Conservation (phyloP, 2,888 invertebrate genomes). For the Protodeltote pygarga region DNA sequence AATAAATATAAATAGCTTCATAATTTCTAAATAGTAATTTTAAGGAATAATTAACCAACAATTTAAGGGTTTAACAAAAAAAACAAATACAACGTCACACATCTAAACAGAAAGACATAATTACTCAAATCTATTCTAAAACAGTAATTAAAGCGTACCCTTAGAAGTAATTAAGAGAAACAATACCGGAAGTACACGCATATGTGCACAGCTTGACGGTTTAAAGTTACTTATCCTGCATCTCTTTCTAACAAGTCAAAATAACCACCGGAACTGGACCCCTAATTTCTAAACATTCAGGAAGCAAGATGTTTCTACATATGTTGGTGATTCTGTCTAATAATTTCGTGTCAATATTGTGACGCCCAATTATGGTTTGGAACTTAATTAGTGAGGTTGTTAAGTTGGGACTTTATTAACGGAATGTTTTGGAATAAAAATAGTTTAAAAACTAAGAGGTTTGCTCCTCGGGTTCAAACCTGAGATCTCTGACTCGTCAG, state of each 20-base stretch:
- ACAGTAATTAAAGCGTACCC: constrained; percentile 65
- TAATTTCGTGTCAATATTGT: constrained; percentile 53
- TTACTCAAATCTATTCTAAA: constrained; percentile 39
- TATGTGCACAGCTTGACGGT: constrained; percentile 74
- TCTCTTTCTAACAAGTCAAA: constrained; percentile 26
- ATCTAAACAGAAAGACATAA: constrained; percentile 30
- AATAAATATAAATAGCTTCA: too few relatives aligned
- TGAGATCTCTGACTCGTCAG: too few relatives aligned
- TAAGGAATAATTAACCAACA: too few relatives aligned
- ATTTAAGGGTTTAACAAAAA: too few relatives aligned
- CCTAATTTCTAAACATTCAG: neutral
- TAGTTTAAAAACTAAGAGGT: too few relatives aligned
- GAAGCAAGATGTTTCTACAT: constrained; percentile 5
- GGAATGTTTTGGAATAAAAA: constrained; percentile 16
- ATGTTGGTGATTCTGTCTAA: constrained; percentile 20
- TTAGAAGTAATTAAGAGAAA: constrained; percentile 68
- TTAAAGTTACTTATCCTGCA: constrained; percentile 60
- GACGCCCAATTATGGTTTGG: constrained; percentile 50
- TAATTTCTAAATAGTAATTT: too few relatives aligned
- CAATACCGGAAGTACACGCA: constrained; percentile 68
- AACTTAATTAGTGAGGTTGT: constrained; percentile 52
- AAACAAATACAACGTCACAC: too few relatives aligned
- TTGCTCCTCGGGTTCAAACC: too few relatives aligned
- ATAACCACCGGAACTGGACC: constrained; percentile 25
- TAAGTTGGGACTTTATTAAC: constrained; percentile 38